Conservation (phyloP, 2,797 vertebrate species). For the Oophaga sylvatica region DNA sequence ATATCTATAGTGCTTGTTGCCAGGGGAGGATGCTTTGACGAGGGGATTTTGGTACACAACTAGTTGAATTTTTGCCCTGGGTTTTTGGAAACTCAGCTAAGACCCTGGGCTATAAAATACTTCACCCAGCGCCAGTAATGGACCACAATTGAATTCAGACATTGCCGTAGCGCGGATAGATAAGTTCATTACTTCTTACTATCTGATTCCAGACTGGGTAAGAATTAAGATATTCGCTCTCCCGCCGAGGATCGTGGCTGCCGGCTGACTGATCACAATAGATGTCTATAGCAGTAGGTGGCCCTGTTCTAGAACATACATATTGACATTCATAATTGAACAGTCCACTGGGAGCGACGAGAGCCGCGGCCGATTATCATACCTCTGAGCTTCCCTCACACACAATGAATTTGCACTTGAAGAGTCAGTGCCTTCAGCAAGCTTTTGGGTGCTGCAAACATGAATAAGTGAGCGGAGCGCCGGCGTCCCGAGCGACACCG, state of each 20-base stretch:
- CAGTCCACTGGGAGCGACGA: background rate
- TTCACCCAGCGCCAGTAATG: too few species aligned
- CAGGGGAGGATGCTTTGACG: too few species aligned
- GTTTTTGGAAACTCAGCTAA: too few species aligned
- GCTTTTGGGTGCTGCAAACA: slow-evolving; percentile 31
- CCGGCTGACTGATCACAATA: background rate
- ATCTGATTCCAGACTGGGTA: background rate
- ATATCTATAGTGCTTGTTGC: too few species aligned
- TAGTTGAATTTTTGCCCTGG: too few species aligned
- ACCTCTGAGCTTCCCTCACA: background rate
- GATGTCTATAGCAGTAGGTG: background rate
- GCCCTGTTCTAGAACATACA: background rate
- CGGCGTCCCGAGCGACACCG: slow-evolving; percentile 22
- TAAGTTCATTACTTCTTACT: too few species aligned
- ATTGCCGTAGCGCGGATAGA: too few species aligned
- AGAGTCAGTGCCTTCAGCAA: slow-evolving; percentile 33
- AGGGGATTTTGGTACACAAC: too few species aligned
- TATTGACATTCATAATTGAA: slow-evolving; percentile 21
- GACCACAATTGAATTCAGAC: too few species aligned
- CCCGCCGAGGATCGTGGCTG: background rate
- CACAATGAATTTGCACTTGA: slow-evolving; percentile 35
- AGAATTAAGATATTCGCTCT: background rate
- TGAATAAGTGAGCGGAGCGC: background rate
- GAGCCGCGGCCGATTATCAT: background rate
- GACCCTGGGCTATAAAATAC: too few species aligned